Evolutionary conservation across 2,113 vertebrate genomes (phyloP).

Genomic region (Agelaius tricolor): DNA sequence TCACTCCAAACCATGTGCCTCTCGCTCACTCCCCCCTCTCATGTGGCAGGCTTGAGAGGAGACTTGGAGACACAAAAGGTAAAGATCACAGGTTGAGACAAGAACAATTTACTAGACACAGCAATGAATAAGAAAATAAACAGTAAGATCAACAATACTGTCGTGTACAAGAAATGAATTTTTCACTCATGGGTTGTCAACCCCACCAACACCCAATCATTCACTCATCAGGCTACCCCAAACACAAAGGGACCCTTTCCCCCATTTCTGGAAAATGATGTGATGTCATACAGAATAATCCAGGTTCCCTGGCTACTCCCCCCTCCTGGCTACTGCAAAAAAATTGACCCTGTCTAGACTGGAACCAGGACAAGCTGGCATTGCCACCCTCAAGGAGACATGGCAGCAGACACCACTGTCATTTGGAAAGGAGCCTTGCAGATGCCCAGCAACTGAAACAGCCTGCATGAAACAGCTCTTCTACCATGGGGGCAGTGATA

Average conservation of each 20-base stretch:
- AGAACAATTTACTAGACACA: not conserved
- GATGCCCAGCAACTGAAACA: not conserved
- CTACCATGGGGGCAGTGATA: accelerated
- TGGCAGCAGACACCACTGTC: not conserved
- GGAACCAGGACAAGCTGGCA: not conserved
- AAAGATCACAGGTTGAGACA: not conserved
- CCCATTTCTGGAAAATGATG: not conserved
- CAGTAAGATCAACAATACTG: not conserved
- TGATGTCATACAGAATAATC: not conserved
- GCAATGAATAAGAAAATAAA: not conserved
- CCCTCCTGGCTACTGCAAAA: not conserved
- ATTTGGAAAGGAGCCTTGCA: not conserved
- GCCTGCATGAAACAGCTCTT: not conserved
- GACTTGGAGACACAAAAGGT: not conserved
- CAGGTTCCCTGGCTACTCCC: not conserved
- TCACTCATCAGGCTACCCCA: not conserved
- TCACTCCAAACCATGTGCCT: accelerated
- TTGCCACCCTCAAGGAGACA: not conserved
- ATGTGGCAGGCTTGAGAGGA: not conserved
- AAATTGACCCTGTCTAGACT: not conserved
- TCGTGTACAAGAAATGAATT: not conserved
- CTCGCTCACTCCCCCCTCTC: accelerated
- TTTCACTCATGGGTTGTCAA: accelerated
- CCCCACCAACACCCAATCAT: not conserved
- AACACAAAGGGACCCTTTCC: not conserved